Evolutionary conservation across 2,113 vertebrate genomes (phyloP).

Genomic region (Capreolus pygargus): DNA sequence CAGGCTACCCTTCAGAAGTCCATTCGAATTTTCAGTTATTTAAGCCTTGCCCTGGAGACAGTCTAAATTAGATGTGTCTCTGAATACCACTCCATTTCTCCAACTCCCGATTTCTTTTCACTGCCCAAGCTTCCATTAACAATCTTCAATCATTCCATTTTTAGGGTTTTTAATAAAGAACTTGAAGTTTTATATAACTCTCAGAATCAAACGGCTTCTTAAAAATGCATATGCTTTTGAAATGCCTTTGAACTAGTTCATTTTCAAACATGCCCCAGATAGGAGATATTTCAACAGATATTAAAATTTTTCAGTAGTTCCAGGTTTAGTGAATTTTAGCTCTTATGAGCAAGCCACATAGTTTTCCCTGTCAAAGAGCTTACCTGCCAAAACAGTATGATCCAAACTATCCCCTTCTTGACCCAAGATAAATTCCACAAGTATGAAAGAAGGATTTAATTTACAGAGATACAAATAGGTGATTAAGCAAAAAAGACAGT

Average conservation of each 20-base stretch:
- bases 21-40: neutral
- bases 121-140: neutral
- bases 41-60: neutral
- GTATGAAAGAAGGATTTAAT: neutral
- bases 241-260: neutral
- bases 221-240: neutral
- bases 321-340: neutral
- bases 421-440: neutral
- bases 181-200: neutral
- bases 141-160: neutral
- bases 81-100: neutral
- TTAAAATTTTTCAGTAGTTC: neutral
- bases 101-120: neutral
- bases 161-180: neutral
- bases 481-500: neutral
- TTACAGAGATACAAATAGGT: neutral
- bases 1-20: neutral
- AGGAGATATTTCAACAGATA: neutral
- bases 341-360: neutral
- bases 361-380: neutral
- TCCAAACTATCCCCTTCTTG: neutral
- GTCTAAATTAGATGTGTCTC: neutral
- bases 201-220: neutral
- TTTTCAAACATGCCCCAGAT: conserved; percentile 1
- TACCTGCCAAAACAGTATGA: neutral